Conservation (phyloP, 2,797 vertebrate genomes). For the Acipenser oxyrinchus region DNA sequence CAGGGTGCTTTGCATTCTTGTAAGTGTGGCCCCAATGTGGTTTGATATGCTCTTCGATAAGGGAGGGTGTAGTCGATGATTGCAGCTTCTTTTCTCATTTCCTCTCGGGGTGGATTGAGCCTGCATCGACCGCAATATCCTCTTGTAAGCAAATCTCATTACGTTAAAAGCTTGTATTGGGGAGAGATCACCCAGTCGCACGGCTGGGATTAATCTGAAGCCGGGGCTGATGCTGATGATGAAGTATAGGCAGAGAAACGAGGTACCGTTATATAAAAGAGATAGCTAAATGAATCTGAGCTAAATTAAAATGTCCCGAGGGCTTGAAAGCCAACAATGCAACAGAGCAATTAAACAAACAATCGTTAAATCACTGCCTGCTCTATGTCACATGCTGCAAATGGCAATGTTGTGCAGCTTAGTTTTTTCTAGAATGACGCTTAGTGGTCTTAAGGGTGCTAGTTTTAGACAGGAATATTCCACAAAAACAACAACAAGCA, state of each 20-base stretch:
- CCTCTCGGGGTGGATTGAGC: too few species aligned
- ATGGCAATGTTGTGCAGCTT: slow-evolving; percentile 19
- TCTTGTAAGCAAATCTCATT: too few species aligned
- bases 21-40: too few species aligned
- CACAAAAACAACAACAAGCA: too few species aligned
- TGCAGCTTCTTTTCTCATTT: too few species aligned
- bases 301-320: slow-evolving; percentile 32
- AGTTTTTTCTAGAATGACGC: slow-evolving; percentile 12
- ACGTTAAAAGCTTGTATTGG: slow-evolving; percentile 6
- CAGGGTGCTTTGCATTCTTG: too few species aligned
- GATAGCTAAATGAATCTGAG: slow-evolving; percentile 27
- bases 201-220: slow-evolving; percentile 15
- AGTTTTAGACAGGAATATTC: too few species aligned
- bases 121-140: too few species aligned
- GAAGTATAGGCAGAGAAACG: slow-evolving; percentile 17
- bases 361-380: slow-evolving; percentile 45
- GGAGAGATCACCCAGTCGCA: slow-evolving; percentile 11
- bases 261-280: slow-evolving; percentile 25
- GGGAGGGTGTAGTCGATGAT: too few species aligned
- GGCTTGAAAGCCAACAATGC: slow-evolving; percentile 34
- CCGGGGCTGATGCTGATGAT: slow-evolving; percentile 13
- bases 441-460: neutral
- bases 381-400: slow-evolving; percentile 34
- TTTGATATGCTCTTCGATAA: too few species aligned
- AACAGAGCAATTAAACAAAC: slow-evolving; percentile 47